Conservation (phyloP, 2,888 invertebrate species). For the Bellardia bayeri region DNA sequence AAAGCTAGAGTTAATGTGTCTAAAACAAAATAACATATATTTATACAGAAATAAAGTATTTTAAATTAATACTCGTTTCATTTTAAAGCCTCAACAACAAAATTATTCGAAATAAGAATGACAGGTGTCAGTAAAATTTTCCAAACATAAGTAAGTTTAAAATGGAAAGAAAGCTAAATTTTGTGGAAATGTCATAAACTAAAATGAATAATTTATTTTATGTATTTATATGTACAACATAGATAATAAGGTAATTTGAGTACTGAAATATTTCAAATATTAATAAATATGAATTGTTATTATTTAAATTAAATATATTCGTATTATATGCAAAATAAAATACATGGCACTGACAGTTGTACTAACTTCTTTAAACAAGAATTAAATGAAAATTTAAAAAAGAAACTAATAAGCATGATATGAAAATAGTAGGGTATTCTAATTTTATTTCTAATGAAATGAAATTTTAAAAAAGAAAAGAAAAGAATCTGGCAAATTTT, state of each 20-base stretch:
- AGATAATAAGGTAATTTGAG: background rate
- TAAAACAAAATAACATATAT: too few species aligned
- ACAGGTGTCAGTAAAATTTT: background rate
- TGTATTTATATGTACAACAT: background rate
- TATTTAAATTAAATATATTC: background rate
- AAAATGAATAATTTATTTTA: background rate
- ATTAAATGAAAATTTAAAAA: too few species aligned
- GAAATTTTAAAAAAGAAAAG: too few species aligned
- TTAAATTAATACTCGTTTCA: background rate
- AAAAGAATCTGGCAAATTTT: too few species aligned
- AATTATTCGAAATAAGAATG: background rate
- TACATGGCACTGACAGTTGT: too few species aligned
- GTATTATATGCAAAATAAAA: too few species aligned
- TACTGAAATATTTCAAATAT: background rate
- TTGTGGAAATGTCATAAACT: background rate
- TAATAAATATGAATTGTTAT: background rate
- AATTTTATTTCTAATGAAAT: too few species aligned
- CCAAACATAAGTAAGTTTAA: background rate
- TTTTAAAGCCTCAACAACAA: background rate
- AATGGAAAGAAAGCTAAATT: background rate
- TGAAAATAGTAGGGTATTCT: too few species aligned
- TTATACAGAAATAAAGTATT: too few species aligned
- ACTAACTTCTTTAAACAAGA: too few species aligned
- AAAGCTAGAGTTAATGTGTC: too few species aligned
- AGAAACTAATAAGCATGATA: too few species aligned